Conservation (phyloP, 2,888 invertebrate genomes). For the Hemicrepidius hirtus region DNA sequence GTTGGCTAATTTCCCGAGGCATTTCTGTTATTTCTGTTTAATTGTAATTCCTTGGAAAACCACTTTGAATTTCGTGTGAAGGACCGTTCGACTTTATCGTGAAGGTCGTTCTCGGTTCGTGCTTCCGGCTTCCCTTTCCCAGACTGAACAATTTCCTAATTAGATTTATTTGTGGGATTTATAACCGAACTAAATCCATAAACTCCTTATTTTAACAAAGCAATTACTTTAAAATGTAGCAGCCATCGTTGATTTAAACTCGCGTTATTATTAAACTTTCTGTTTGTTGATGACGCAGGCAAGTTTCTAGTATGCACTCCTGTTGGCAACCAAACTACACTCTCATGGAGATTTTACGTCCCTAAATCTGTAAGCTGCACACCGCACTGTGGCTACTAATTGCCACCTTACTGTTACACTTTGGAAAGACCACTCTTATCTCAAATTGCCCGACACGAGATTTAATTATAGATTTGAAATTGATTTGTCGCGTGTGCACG, state of each 20-base stretch:
- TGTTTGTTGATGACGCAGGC: not conserved
- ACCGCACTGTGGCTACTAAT: conserved; percentile 8
- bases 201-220: conserved; percentile 18
- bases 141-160: conserved; percentile 7
- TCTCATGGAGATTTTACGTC: not conserved
- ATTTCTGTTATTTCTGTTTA: not conserved
- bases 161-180: conserved; percentile 19
- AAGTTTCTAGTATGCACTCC: not conserved
- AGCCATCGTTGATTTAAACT: not conserved
- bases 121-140: conserved; percentile 8
- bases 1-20: too few species aligned
- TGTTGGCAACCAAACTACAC: too few species aligned
- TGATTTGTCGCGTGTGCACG: conserved; percentile 31
- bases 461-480: conserved; percentile 38
- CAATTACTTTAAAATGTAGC: conserved; percentile 20
- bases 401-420: not conserved
- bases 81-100: conserved; percentile 16
- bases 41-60: conserved; percentile 5
- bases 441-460: conserved; percentile 19
- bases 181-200: conserved; percentile 16
- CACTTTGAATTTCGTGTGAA: conserved; percentile 5
- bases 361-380: not conserved
- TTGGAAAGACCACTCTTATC: conserved; percentile 13
- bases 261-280: not conserved
- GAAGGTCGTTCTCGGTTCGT: conserved; percentile 10